A percentile compares a stretch with the other conserved stretches of the same genome.
Evolutionary conservation across 1,140 invertebrate genomes (phyloP).

Genomic region (Catajapyx aquilonaris): DNA sequence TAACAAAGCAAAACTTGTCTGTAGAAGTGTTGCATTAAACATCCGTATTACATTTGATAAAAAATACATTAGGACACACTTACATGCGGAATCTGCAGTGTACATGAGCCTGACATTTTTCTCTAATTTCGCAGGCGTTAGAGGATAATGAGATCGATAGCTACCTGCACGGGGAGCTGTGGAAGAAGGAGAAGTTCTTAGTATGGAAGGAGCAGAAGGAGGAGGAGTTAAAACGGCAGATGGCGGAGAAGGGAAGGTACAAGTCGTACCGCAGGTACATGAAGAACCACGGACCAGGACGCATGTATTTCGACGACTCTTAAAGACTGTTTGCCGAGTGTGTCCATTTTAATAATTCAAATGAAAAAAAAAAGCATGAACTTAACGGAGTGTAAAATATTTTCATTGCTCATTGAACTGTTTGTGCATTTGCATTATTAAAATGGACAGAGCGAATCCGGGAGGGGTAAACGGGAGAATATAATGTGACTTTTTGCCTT

Average conservation of each 20-base stretch:
- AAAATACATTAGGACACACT: background rate
- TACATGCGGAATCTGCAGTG: background rate
- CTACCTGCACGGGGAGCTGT: conserved; percentile 50
- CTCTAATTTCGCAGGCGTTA: conserved; percentile 26
- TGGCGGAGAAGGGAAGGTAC: conserved; percentile 52
- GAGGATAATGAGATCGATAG: conserved; percentile 51
- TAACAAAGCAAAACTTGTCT: too few relatives aligned
- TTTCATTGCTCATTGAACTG: too few relatives aligned
- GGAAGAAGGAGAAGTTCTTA: conserved; percentile 56
- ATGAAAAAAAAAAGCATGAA: too few relatives aligned
- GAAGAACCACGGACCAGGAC: conserved; percentile 50
- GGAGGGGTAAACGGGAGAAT: too few relatives aligned
- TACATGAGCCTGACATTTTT: conserved; percentile 2
- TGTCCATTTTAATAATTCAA: too few relatives aligned
- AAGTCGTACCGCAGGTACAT: conserved; percentile 59
- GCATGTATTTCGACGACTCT: conserved; percentile 61
- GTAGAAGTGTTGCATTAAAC: too few relatives aligned
- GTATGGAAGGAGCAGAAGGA: conserved; percentile 64
- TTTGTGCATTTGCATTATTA: too few relatives aligned
- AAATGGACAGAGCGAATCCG: too few relatives aligned
- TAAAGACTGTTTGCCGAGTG: too few relatives aligned
- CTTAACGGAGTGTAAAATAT: too few relatives aligned
- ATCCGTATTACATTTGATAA: too few relatives aligned
- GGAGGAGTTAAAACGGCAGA: conserved; percentile 54
- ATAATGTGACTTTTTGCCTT: too few relatives aligned